These are phyloP conservation scores for Rhinoderma darwinii DNA, from an alignment of 2,113 vertebrate genomes.

Conservation along the genomic window DNA sequence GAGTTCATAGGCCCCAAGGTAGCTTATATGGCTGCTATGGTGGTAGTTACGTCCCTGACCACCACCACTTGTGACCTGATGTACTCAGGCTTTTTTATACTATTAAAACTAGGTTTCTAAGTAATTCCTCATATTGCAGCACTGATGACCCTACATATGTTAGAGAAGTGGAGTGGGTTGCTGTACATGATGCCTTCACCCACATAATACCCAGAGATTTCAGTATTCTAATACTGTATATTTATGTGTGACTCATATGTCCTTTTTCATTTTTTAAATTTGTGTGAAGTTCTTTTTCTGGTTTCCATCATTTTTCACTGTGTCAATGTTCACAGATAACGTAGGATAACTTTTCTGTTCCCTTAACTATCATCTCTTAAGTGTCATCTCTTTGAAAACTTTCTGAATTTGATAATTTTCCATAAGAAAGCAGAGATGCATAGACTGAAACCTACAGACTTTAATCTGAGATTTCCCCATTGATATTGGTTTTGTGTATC, in stretches of 20 bases:
- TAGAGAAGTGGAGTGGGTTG: no score
- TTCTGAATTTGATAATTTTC: not conserved
- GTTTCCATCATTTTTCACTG: not conserved
- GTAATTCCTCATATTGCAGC: not conserved
- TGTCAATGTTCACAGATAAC: not conserved
- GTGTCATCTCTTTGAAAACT: not conserved
- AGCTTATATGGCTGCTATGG: no score
- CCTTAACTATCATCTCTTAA: not conserved
- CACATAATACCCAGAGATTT: no score
- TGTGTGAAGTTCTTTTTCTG: not conserved
- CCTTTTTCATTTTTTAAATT: not conserved
- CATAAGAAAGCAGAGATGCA: not conserved
- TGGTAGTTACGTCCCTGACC: no score
- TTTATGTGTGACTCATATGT: not conserved
- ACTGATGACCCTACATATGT: no score
- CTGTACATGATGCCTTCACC: no score
- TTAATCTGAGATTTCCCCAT: not conserved
- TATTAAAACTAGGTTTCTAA: not conserved
- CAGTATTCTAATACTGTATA: not conserved
- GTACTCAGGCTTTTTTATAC: not conserved
- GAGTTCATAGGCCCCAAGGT: no score
- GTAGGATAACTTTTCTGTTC: not conserved
- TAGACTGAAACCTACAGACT: not conserved
- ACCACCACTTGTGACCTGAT: not conserved
- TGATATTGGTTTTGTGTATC: not conserved